phyloP scores from a whole-genome alignment of 1,140 invertebrate species.

The Pseudomyrmex dendroicus region DNA sequence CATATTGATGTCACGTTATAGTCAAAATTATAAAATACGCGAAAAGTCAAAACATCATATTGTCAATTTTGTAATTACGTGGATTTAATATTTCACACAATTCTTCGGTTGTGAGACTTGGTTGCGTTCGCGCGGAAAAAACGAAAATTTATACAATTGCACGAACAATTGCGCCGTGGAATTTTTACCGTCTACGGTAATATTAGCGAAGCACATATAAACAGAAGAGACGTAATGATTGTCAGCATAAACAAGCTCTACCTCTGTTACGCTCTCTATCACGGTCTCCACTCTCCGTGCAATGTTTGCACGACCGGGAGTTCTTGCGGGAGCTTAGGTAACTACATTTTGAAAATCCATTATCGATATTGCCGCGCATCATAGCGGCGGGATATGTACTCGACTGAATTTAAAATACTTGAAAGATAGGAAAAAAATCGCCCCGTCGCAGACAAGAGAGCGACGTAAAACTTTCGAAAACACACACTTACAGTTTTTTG shows the following conservation, averaged over 20 bases:
- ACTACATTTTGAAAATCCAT: constrained; percentile 38
- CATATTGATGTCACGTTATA: not conserved
- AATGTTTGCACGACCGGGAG: constrained; percentile 14
- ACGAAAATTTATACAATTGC: not conserved
- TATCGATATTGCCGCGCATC: constrained; percentile 34
- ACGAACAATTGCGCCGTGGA: too few species aligned
- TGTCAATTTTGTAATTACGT: not conserved
- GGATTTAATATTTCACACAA: not conserved
- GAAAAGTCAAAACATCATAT: too few species aligned
- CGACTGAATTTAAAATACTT: not conserved
- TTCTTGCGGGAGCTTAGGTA: constrained; percentile 20
- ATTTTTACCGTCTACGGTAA: not conserved
- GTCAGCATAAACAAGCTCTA: constrained; percentile 19
- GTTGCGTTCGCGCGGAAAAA: not conserved
- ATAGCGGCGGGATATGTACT: not conserved
- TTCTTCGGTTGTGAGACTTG: not conserved
- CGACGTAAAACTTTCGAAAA: not conserved
- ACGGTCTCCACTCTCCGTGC: constrained; percentile 10
- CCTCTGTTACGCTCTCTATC: not conserved
- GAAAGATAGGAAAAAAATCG: not conserved
- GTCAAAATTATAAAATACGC: not conserved
- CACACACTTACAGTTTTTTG: not conserved
- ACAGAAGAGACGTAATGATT: constrained; percentile 10
- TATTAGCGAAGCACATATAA: not conserved
- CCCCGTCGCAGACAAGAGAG: not conserved